These are phyloP conservation scores for Trissolcus brochymenae DNA, from an alignment of 2,888 invertebrate genomes.

Conservation along the genomic window DNA sequence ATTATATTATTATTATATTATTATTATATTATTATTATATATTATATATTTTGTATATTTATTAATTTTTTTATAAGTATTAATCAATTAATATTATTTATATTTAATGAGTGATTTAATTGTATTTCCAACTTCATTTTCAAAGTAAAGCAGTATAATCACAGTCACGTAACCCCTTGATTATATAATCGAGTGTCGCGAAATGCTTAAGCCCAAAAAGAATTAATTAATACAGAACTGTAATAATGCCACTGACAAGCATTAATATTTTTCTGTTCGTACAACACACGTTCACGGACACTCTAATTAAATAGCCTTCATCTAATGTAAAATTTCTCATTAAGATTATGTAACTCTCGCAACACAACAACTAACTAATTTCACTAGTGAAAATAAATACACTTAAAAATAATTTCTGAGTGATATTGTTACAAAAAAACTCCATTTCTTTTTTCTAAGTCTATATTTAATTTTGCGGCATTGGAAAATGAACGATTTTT, in stretches of 20 bases:
- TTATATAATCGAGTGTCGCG: conserved; percentile 1
- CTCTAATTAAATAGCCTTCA: conserved; percentile 9
- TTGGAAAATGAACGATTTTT: no score
- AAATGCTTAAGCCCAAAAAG: background rate
- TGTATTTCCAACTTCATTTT: no score
- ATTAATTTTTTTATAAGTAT: no score
- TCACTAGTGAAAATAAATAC: background rate
- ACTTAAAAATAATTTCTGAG: background rate
- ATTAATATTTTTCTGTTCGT: background rate
- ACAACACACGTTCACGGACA: background rate
- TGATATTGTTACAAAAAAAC: no score
- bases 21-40: no score
- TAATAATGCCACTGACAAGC: conserved; percentile 7
- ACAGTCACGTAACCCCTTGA: conserved; percentile 1
- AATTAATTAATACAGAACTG: conserved; percentile 17
- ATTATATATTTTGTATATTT: no score
- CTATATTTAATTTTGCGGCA: no score
- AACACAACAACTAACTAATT: background rate
- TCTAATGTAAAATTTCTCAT: conserved; percentile 10
- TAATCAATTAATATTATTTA: no score
- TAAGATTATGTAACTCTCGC: conserved; percentile 10
- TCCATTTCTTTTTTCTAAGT: no score
- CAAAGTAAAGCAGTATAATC: background rate
- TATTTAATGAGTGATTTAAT: no score
- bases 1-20: no score